phyloP scores from a whole-genome alignment of 2,113 vertebrate genomes.

The Pedetes capensis region DNA sequence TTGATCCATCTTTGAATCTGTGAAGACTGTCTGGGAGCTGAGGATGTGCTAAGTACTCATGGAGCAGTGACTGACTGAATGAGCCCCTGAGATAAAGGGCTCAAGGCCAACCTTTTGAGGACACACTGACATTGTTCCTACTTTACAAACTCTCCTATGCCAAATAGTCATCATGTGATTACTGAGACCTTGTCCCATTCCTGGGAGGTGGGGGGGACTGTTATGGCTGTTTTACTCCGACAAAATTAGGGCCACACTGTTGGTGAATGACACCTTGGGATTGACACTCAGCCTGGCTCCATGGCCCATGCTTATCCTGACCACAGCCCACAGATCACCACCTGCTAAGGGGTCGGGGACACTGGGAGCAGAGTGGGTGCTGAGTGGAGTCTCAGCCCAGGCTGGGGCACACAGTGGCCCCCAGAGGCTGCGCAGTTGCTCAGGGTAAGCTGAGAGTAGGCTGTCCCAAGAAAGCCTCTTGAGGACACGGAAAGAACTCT shows the following conservation, averaged over 20 bases:
- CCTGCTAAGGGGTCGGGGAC: background rate
- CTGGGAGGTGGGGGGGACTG: background rate
- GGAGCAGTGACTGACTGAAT: background rate
- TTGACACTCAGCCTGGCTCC: background rate
- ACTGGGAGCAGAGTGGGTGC: background rate
- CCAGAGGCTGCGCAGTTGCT: background rate
- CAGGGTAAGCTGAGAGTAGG: background rate
- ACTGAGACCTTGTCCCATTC: background rate
- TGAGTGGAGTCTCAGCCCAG: background rate
- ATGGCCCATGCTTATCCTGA: background rate
- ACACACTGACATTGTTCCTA: background rate
- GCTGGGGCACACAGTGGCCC: background rate
- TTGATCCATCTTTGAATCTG: background rate
- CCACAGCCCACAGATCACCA: background rate
- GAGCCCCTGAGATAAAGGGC: background rate
- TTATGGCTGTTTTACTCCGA: background rate
- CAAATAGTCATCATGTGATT: background rate
- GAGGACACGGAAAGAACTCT: background rate
- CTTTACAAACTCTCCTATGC: background rate
- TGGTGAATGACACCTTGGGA: background rate
- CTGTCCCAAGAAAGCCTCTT: background rate
- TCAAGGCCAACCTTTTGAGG: background rate
- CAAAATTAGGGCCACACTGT: background rate
- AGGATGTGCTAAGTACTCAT: background rate
- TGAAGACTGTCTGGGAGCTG: background rate